Percentiles rank a stretch among this genome's conserved stretches.
Conservation (phyloP, 2,797 vertebrate genomes). For the Anas capensis region DNA sequence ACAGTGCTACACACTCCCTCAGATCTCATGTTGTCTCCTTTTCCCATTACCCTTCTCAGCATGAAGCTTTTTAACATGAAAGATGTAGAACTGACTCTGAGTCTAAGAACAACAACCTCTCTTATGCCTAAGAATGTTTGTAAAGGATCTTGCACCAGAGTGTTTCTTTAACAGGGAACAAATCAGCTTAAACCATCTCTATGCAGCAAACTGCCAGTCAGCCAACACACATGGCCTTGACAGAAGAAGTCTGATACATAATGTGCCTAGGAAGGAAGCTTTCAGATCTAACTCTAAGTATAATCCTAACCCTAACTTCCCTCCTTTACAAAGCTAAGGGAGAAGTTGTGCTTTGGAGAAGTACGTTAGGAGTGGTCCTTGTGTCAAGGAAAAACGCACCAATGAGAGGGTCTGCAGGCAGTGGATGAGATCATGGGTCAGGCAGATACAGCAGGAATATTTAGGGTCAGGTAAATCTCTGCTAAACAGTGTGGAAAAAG, state of each 20-base stretch:
- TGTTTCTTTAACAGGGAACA: not conserved
- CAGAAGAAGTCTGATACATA: rapidly evolving
- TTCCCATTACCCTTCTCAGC: not conserved
- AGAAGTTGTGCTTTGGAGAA: not conserved
- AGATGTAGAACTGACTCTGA: rapidly evolving
- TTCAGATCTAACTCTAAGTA: not conserved
- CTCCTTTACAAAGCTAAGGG: not conserved
- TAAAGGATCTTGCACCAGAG: not conserved
- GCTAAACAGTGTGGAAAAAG: not conserved
- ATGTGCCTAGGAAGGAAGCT: not conserved
- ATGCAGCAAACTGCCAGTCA: not conserved
- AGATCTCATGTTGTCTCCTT: not conserved
- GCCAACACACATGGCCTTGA: not conserved
- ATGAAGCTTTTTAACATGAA: not conserved
- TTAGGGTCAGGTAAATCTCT: not conserved
- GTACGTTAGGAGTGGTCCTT: not conserved
- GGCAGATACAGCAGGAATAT: not conserved
- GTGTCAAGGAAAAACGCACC: not conserved
- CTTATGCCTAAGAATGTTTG: not conserved
- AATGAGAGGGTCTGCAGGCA: not conserved
- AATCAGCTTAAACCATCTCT: not conserved
- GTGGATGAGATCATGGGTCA: not conserved
- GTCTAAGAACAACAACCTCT: not conserved
- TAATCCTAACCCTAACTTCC: not conserved
- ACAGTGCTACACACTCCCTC: rapidly evolving